Conservation (phyloP, 2,888 invertebrate genomes). For the Eremobia ochroleuca region DNA sequence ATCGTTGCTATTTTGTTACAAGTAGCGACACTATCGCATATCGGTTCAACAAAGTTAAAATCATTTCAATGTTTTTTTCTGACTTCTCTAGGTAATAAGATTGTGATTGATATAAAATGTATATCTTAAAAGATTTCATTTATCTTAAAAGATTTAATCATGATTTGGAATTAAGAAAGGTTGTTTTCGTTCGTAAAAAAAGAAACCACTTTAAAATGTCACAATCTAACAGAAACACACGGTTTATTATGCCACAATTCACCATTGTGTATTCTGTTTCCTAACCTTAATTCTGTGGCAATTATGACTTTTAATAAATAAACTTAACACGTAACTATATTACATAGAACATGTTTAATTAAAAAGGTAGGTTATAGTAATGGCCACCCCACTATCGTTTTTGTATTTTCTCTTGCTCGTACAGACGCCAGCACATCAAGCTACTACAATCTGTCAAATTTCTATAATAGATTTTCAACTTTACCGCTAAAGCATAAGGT, state of each 20-base stretch:
- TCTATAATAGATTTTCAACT: too few relatives aligned
- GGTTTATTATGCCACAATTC: not conserved
- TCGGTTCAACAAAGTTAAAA: not conserved
- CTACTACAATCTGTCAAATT: too few relatives aligned
- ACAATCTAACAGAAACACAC: not conserved
- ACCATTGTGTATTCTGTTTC: not conserved
- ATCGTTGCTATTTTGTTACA: not conserved
- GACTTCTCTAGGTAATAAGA: not conserved
- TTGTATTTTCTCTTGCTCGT: conserved; percentile 4
- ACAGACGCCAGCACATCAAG: too few relatives aligned
- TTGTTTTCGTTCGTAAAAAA: conserved; percentile 7
- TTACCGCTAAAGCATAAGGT: too few relatives aligned
- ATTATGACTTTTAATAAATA: not conserved
- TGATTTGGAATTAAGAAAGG: conserved; percentile 10
- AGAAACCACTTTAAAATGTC: not conserved
- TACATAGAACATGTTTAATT: conserved; percentile 5
- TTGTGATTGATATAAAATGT: not conserved
- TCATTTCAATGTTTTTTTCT: not conserved
- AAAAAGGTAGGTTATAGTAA: not conserved
- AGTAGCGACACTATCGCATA: not conserved
- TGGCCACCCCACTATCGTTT: conserved; percentile 13
- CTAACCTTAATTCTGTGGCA: not conserved
- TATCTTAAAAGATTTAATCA: conserved; percentile 4
- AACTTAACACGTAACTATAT: conserved; percentile 18
- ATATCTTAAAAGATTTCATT: conserved; percentile 7